phyloP scores from a whole-genome alignment of 2,888 invertebrate species.

The Pandemis cinnamomeana region DNA sequence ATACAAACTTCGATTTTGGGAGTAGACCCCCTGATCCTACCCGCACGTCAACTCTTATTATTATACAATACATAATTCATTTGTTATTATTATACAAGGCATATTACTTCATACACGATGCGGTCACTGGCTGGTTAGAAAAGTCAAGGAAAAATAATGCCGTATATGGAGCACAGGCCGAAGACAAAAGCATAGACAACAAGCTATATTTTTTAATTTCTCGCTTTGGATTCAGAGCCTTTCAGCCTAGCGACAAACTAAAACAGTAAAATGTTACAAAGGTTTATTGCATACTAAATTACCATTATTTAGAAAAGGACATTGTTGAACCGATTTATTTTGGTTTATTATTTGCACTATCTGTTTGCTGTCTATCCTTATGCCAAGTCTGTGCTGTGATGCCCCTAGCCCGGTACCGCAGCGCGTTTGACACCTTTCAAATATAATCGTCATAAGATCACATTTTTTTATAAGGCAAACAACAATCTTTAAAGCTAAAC shows the following conservation, averaged over 20 bases:
- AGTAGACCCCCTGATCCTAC: conserved; percentile 53
- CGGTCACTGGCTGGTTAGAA: conserved; percentile 53
- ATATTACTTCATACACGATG: conserved; percentile 70
- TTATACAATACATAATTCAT: conserved; percentile 75
- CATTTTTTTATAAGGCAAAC: conserved; percentile 84
- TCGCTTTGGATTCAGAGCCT: no score
- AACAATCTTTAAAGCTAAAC: conserved; percentile 84
- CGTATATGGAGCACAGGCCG: not conserved
- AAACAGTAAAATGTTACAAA: no score
- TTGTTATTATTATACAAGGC: conserved; percentile 83
- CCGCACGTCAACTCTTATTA: conserved; percentile 78
- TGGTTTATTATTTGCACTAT: not conserved
- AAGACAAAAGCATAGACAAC: not conserved
- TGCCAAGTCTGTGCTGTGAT: not conserved
- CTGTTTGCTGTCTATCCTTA: not conserved
- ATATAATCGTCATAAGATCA: conserved; percentile 84
- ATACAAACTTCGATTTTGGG: no score
- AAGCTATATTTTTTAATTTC: not conserved
- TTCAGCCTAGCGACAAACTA: no score
- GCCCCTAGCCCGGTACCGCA: conserved; percentile 54
- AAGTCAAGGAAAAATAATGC: not conserved
- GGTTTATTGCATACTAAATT: no score
- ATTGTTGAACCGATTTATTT: no score
- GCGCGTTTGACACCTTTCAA: conserved; percentile 70
- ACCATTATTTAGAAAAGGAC: no score